phyloP scores from a whole-genome alignment of 2,797 vertebrate species.

The Jordanella pulchra region DNA sequence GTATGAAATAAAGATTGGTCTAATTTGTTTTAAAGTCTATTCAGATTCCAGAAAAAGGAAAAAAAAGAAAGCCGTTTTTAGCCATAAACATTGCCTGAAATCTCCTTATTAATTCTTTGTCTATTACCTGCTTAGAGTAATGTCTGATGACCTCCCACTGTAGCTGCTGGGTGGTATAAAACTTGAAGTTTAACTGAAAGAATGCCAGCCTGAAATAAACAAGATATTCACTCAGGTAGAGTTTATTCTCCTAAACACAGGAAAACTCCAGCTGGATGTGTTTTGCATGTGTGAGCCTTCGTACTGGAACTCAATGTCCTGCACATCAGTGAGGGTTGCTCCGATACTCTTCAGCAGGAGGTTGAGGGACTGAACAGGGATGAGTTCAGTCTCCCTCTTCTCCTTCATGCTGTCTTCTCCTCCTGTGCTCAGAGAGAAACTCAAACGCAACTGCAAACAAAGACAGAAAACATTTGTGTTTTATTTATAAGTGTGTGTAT shows the following conservation, averaged over 20 bases:
- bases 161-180: slow-evolving; percentile 90
- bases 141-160: slow-evolving; percentile 90
- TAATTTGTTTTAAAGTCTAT: background rate
- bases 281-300: slow-evolving; percentile 18
- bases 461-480: fast-evolving
- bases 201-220: slow-evolving; percentile 84
- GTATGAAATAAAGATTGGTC: too few species aligned
- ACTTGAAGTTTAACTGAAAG: slow-evolving; percentile 91
- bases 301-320: slow-evolving; percentile 97
- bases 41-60: background rate
- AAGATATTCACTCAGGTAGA: background rate
- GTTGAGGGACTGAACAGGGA: slow-evolving; percentile 89
- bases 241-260: background rate
- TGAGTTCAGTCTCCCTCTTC: slow-evolving; percentile 83
- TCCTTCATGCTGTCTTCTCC: slow-evolving; percentile 88
- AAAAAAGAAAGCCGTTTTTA: background rate
- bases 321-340: slow-evolving; percentile 94
- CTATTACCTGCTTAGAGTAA: slow-evolving; percentile 94
- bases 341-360: slow-evolving; percentile 96
- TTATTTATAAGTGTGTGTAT: background rate
- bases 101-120: background rate
- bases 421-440: slow-evolving; percentile 91
- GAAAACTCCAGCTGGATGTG: background rate
- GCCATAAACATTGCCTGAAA: background rate
- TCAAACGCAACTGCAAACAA: slow-evolving; percentile 88